Base-by-base conservation (phyloP, 2,888 invertebrate genomes). In the Thymelicus acteon region DNA sequence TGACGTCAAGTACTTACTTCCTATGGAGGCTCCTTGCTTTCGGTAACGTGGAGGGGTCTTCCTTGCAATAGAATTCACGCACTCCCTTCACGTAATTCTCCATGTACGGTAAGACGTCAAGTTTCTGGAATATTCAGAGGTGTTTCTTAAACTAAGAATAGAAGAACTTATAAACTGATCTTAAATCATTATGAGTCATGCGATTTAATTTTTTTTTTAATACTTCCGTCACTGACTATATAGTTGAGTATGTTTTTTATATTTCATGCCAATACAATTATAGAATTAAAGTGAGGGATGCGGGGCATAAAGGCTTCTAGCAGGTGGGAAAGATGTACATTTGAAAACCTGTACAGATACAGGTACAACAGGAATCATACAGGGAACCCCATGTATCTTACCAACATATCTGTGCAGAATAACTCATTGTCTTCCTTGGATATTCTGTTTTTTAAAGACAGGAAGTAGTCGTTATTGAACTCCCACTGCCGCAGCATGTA, bases 31-130 rank as follows among this genome's bases (percentile, higher is more conserved):
- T 92, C 73, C 95, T 91, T 0, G 97, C 96, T 60, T 95, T 89
- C 0, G 97, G 96, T 63, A 97, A 80, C 0, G 96, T 96, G 31
- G 95, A 94, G 3, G 95, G 95, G 77, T 95, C 95, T 79, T 98
- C 98, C 74, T 97, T 97, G 70, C 97, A 89, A 78, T 96, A 96
- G 84, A 95, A 97, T 73, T 95, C 95, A 60, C 97, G 94, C 60
- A 96, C 95, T 2, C 97, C 97, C 75, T 96, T 89, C 60, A 97
- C 94, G 78, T 97, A 97, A 37, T 75, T 64, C 6, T 75, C 57
- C 5, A 77, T 39, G 70, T 76, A 78, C 4, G 49, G 2, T 5
- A 7, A 6, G 49, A 49, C 6, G 0, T 49, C 15, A 12, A 49
- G 0, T 49, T 49, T 15, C 49, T 49, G 15, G 15, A 49, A 49